Base-by-base conservation (phyloP, 1,140 invertebrate species). In the Psilanteris sp. region DNA sequence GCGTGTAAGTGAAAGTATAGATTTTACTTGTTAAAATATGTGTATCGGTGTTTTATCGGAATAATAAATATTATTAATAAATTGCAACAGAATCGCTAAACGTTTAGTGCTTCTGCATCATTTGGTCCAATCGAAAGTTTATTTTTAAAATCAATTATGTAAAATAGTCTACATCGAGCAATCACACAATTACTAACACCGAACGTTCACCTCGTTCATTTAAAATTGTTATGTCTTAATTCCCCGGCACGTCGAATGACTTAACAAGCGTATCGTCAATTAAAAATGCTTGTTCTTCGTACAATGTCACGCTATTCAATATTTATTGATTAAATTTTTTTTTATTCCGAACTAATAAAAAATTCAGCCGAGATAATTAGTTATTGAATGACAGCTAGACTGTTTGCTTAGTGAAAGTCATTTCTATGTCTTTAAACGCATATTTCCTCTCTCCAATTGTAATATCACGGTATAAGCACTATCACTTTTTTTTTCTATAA, bases 301-400 rank as follows among this genome's bases (percentile, higher is more conserved):
- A 54, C 39, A 24, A 29, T 55, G 50, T 48, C 39, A 67, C 31
- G 31, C 22, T 48, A 15, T 39, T 67, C 50, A 39, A 39, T 67
- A 67, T 48, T 55, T 67, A 55, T 54, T 66, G 39, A 66, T 55
- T 67, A 29, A n/a, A n/a, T n/a, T n/a, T 24, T 67, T 55, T 67
- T 67, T 48, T 67, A 18, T 13, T 9, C 3, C n/a, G 9, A 4
- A 4, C 7, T 11, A 31, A 26, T 8, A 55, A 54, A 52, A 64
- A 44, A 10, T 20, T 27, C 13, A 46, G 13, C 20, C 22, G 39
- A 54, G 37, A 54, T 67, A 67, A 67, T 67, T 67, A 55, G 39
- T 54, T 67, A 50, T 46, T 26, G 62, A 55, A 34, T 67, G 48
- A 67, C 48, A 54, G 61, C 54, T 54, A 6, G 39, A 29, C 18